Evolutionary conservation across 2,113 vertebrate species (phyloP).

Genomic region (Falcunculus frontatus): DNA sequence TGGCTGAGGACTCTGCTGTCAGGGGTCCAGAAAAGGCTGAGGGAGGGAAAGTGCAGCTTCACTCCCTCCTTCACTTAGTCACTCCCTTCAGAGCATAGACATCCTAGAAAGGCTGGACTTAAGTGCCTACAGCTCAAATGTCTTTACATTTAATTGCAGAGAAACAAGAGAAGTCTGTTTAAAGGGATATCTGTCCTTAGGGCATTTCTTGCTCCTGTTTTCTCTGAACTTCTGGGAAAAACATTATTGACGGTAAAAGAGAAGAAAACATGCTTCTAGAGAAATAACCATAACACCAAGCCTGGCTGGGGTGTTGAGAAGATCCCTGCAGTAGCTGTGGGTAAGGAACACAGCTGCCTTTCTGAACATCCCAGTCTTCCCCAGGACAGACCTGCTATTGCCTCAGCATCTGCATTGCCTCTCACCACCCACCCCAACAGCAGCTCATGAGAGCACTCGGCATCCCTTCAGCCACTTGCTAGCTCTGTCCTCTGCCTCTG

Average conservation of each 20-base stretch:
- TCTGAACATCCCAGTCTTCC: not conserved
- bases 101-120: not conserved
- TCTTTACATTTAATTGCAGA: not conserved
- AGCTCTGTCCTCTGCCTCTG: not conserved
- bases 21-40: not conserved
- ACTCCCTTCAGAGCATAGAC: not conserved
- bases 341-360: not conserved
- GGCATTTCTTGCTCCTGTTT: not conserved
- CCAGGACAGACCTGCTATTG: not conserved
- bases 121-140: not conserved
- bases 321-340: not conserved
- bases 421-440: not conserved
- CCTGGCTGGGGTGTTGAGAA: not conserved
- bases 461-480: not conserved
- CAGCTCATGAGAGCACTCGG: rapidly evolving
- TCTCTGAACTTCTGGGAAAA: not conserved
- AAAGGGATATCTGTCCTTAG: not conserved
- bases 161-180: not conserved
- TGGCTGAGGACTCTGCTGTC: not conserved
- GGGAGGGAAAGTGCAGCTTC: not conserved
- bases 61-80: not conserved
- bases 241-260: not conserved
- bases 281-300: not conserved
- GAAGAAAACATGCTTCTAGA: not conserved
- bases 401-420: not conserved